These are phyloP conservation scores for Vesta saturnalis DNA, from an alignment of 2,888 invertebrate species.

Conservation along the genomic window DNA sequence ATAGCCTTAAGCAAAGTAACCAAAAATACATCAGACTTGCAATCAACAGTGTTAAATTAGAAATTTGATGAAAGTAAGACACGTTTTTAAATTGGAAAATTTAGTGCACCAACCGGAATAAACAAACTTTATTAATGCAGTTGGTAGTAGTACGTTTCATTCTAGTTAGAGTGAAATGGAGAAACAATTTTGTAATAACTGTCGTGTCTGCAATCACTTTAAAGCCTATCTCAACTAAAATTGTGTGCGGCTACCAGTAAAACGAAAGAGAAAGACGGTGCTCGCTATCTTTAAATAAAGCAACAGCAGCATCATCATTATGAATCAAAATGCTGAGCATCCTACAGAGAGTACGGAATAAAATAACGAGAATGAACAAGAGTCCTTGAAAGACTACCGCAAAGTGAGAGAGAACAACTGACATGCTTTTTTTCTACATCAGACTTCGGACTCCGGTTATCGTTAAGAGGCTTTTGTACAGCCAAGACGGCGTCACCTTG, in stretches of 20 bases:
- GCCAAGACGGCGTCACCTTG: slow-evolving; percentile 56
- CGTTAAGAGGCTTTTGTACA: slow-evolving; percentile 20
- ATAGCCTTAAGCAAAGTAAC: no score
- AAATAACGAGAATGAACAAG: slow-evolving; percentile 16
- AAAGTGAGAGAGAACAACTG: slow-evolving; percentile 13
- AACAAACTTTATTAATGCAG: no score
- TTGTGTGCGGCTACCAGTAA: slow-evolving; percentile 9
- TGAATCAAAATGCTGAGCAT: slow-evolving; percentile 25
- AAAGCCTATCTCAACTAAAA: slow-evolving; percentile 23
- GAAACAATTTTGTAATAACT: slow-evolving; percentile 2
- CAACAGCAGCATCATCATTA: slow-evolving; percentile 12
- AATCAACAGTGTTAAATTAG: no score
- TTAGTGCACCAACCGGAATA: no score
- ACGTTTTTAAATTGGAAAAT: no score
- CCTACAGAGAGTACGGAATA: neutral
- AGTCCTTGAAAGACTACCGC: slow-evolving; percentile 34
- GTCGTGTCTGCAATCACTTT: slow-evolving; percentile 17
- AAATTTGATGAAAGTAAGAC: no score
- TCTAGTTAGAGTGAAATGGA: neutral
- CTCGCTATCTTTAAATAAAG: slow-evolving; percentile 3
- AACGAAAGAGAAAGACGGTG: neutral
- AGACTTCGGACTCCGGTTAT: slow-evolving; percentile 24
- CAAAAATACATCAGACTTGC: no score
- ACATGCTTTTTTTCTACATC: slow-evolving; percentile 14
- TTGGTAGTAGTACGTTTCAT: no score